Percentiles rank a stretch among this genome's conserved stretches.
These are phyloP conservation scores for Megaustenia siamemsis DNA, from an alignment of 2,888 invertebrate species.

Conservation along the genomic window DNA sequence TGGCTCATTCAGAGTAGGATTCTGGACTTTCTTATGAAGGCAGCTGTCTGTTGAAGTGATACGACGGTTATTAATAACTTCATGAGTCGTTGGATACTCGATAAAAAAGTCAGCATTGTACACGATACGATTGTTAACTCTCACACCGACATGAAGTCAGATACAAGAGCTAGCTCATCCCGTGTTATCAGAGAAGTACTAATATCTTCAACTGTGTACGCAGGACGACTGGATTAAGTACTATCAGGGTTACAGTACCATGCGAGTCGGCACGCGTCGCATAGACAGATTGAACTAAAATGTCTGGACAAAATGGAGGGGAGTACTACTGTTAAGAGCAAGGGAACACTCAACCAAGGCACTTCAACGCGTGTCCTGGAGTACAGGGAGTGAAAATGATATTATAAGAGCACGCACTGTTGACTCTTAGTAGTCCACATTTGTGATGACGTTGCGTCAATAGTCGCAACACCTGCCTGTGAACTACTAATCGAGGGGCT, in stretches of 20 bases:
- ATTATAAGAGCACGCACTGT: constrained; percentile 20
- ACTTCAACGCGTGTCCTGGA: constrained; percentile 17
- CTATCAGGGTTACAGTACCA: not conserved
- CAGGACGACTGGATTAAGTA: not conserved
- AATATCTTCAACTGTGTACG: not conserved
- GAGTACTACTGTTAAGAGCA: not conserved
- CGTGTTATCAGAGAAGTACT: constrained; percentile 20
- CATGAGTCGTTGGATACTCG: not conserved
- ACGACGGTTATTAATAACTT: not conserved
- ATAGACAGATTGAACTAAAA: not conserved
- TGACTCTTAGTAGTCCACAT: constrained; percentile 13
- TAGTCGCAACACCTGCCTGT: constrained; percentile 28
- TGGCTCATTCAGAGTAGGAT: too few species aligned
- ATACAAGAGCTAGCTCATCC: not conserved
- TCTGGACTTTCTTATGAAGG: too few species aligned
- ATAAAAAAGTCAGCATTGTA: not conserved
- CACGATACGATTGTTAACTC: not conserved
- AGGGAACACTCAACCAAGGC: not conserved
- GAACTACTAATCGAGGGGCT: not conserved
- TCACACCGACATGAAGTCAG: not conserved
- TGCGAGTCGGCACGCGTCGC: not conserved
- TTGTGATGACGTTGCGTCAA: constrained; percentile 27
- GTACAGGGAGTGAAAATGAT: constrained; percentile 32
- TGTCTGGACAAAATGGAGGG: not conserved
- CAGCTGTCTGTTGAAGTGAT: too few species aligned